Conservation (phyloP, 2,113 vertebrate genomes). For the Ophiodon elongatus region DNA sequence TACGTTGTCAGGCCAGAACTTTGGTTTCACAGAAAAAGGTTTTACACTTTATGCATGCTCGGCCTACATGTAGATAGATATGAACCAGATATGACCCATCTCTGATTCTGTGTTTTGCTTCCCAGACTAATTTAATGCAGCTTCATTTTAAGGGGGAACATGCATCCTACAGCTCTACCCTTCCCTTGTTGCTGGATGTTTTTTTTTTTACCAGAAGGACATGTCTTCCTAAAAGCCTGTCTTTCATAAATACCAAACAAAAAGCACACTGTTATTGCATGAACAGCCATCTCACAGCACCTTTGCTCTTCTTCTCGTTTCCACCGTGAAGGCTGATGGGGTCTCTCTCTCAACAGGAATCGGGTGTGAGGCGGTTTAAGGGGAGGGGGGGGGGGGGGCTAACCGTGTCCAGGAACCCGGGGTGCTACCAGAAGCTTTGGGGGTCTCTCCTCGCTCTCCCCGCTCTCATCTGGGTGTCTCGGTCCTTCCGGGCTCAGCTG, state of each 20-base stretch:
- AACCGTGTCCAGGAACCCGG: neutral
- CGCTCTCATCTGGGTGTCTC: slow-evolving; percentile 34
- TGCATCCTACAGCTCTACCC: neutral
- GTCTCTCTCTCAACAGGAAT: slow-evolving; percentile 60
- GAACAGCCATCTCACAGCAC: no score
- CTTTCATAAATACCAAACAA: no score
- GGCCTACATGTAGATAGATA: slow-evolving; percentile 9
- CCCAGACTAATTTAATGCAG: neutral
- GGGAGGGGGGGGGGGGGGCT: slow-evolving; percentile 2
- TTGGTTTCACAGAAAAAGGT: neutral
- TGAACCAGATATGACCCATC: neutral
- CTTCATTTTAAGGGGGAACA: no score
- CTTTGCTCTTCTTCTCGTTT: slow-evolving; percentile 83
- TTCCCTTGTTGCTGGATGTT: neutral
- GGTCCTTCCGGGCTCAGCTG: slow-evolving; percentile 34
- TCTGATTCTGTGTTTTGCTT: neutral
- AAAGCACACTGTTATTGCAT: no score
- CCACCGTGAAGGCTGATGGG: slow-evolving; percentile 74
- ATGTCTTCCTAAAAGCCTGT: no score
- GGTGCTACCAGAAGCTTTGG: slow-evolving; percentile 8
- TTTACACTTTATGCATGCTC: neutral
- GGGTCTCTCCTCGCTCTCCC: neutral
- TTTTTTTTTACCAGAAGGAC: no score
- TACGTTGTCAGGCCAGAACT: neutral
- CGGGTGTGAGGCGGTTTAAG: slow-evolving; percentile 16